Percentiles rank a stretch among this genome's conserved stretches.
Conservation (phyloP, 2,113 vertebrate species). For the Petrocephalus microphthalmus region DNA sequence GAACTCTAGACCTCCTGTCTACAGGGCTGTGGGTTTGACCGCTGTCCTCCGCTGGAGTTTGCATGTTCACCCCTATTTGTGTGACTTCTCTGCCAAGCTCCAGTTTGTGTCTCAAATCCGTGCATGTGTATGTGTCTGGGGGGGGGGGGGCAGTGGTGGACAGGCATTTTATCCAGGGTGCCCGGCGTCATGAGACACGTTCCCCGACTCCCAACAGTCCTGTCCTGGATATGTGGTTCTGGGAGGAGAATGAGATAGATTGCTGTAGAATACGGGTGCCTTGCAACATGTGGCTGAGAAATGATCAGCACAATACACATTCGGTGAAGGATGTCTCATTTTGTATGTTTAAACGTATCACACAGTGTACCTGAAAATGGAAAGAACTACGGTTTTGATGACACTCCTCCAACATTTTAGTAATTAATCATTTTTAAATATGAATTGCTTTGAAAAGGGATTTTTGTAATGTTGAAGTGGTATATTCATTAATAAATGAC, state of each 20-base stretch:
- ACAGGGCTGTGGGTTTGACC: neutral
- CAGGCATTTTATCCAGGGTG: neutral
- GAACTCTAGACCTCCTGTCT: neutral
- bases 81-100: neutral
- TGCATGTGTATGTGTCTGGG: neutral
- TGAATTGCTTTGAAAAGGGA: neutral
- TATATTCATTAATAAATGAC: no score
- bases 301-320: neutral
- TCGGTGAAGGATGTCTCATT: neutral
- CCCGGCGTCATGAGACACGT: neutral
- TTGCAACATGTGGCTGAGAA: neutral
- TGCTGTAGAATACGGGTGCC: neutral
- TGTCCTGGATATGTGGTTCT: neutral
- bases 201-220: neutral
- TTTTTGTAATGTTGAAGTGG: no score
- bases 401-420: neutral
- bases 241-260: neutral
- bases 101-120: neutral
- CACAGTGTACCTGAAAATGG: neutral
- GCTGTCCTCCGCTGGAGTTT: neutral
- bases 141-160: no score
- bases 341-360: neutral
- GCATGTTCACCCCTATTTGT: neutral
- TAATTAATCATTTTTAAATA: neutral
- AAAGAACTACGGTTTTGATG: neutral